phyloP scores from a whole-genome alignment of 2,888 invertebrate species.

The Gastracanthus pulcherrimus region DNA sequence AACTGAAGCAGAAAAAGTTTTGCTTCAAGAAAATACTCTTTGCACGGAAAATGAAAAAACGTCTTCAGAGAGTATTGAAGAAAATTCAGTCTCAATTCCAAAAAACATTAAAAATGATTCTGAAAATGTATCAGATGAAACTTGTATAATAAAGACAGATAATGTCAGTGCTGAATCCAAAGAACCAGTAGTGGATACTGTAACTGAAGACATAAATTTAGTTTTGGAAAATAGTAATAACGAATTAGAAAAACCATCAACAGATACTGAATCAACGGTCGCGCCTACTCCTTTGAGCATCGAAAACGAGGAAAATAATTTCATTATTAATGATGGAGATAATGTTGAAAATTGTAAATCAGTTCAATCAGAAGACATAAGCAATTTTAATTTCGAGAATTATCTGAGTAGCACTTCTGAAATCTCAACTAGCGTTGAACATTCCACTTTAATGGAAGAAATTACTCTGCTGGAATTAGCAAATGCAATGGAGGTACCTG shows the following conservation, averaged over 20 bases:
- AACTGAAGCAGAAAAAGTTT: neutral
- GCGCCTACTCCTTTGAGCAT: neutral
- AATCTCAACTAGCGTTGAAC: neutral
- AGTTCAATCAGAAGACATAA: neutral
- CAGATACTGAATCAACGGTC: too few relatives aligned
- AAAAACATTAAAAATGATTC: constrained; percentile 8
- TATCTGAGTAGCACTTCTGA: neutral
- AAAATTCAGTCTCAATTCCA: neutral
- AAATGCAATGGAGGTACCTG: neutral
- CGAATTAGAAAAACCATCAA: neutral
- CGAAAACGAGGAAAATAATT: neutral
- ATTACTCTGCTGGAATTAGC: constrained; percentile 17
- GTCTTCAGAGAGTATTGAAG: neutral
- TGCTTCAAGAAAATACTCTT: neutral
- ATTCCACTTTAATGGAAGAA: constrained; percentile 29
- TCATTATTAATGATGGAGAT: neutral
- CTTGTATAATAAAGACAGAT: too few relatives aligned
- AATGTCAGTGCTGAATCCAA: neutral
- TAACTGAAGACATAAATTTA: neutral
- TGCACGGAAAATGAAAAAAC: neutral
- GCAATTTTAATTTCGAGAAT: neutral
- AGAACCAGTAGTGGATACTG: neutral
- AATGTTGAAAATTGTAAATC: neutral
- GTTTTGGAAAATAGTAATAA: neutral
- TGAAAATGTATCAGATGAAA: neutral